A percentile compares a stretch with the other conserved stretches of the same genome.
These are phyloP conservation scores for Dicyrtomina minuta DNA, from an alignment of 2,888 invertebrate species.

Conservation along the genomic window DNA sequence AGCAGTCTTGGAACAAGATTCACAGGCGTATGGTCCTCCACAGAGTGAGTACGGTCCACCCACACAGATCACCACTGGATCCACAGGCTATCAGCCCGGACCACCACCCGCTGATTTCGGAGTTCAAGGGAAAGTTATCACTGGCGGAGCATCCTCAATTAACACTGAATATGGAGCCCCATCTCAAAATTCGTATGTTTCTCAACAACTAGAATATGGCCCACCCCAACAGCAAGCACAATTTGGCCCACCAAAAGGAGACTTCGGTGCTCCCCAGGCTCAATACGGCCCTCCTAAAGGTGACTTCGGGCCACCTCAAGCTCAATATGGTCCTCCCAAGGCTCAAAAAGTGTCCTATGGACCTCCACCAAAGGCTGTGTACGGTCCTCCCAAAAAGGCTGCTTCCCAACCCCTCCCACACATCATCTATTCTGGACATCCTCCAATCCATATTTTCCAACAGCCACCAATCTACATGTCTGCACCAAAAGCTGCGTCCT, in stretches of 20 bases:
- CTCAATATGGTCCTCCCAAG: slow-evolving; percentile 39
- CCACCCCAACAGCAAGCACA: not conserved
- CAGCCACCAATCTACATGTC: slow-evolving; percentile 52
- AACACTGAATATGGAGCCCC: slow-evolving; percentile 11
- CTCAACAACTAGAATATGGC: not conserved
- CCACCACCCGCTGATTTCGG: slow-evolving; percentile 24
- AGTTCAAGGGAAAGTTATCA: not conserved
- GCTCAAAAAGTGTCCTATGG: slow-evolving; percentile 7
- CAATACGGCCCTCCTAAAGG: not conserved
- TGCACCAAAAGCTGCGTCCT: slow-evolving; percentile 35
- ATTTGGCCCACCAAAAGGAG: slow-evolving; percentile 28
- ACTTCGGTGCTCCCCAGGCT: not conserved
- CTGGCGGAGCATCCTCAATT: not conserved
- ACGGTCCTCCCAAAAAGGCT: slow-evolving; percentile 44
- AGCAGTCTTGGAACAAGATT: slow-evolving; percentile 22
- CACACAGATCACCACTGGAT: slow-evolving; percentile 6
- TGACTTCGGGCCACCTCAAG: slow-evolving; percentile 11
- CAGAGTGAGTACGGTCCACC: slow-evolving; percentile 37
- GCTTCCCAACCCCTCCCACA: slow-evolving; percentile 53
- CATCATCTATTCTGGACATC: slow-evolving; percentile 55
- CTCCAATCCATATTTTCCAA: slow-evolving; percentile 56
- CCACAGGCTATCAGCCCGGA: not conserved
- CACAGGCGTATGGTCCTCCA: slow-evolving; percentile 35
- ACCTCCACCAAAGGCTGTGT: slow-evolving; percentile 38
- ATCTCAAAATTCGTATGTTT: not conserved